A percentile compares a stretch with the other conserved stretches of the same genome.
Evolutionary conservation across 2,888 invertebrate genomes (phyloP).

Genomic region (Diarsia dahlii): DNA sequence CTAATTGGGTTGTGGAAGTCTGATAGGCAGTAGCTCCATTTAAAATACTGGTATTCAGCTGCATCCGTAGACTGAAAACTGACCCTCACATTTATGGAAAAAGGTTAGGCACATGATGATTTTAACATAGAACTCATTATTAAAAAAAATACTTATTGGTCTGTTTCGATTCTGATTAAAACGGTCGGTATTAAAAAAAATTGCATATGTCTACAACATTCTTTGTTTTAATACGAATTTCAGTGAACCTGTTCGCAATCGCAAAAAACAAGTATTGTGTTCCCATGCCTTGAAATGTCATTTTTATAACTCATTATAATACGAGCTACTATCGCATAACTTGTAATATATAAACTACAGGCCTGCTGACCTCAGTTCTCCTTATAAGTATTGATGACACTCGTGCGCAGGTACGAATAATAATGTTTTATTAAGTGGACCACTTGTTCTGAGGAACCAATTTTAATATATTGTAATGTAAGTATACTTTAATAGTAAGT

Average conservation of each 20-base stretch:
- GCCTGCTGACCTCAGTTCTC: conserved; percentile 61
- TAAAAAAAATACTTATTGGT: background rate
- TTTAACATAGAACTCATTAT: background rate
- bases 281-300: background rate
- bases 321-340: conserved; percentile 15
- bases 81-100: too few species aligned
- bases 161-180: background rate
- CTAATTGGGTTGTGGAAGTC: too few species aligned
- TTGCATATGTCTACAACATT: background rate
- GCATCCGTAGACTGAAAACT: too few species aligned
- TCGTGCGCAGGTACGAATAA: conserved; percentile 61
- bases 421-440: conserved; percentile 54
- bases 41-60: too few species aligned
- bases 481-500: background rate
- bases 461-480: conserved; percentile 32
- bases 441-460: conserved; percentile 44
- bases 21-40: too few species aligned
- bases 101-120: too few species aligned
- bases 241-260: background rate
- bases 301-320: background rate
- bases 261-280: background rate
- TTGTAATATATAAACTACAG: conserved; percentile 36
- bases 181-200: background rate
- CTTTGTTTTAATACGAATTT: background rate
- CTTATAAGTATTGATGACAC: conserved; percentile 66